Evolutionary conservation across 1,140 invertebrate genomes (phyloP), one percentile per base, ranked within the genome.

Genomic region (Zaprionus camerounensis): DNA sequence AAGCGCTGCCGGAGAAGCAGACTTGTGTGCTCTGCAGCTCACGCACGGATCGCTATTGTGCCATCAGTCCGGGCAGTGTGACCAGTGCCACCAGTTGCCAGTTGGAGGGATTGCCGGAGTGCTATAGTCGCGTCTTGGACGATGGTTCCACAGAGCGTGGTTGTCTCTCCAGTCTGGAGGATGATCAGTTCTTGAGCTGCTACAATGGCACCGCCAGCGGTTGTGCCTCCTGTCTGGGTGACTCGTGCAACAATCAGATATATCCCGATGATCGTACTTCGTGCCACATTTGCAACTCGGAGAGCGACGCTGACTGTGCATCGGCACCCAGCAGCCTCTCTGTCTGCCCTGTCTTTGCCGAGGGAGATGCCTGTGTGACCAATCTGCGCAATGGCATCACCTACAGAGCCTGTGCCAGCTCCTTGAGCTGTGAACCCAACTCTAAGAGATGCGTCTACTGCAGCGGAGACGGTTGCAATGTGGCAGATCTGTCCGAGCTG

Each of bases 61-160:
- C 91, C 15, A 70, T 80, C 0, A 76, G 51, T 31, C 91, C 91
- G 0, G 28, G 49, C 2, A 44, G 41, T 34, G 80, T 92, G 38
- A 13, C 9, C 9, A 71, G 70, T 9, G 13, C 59, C 4, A 85
- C 82, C 1, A 67, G 6, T 4, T 92, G 91, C 15, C 5, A 5
- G 1, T 0, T 71, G 0, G n/a, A 15, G 5, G 91, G 88, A 31
- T 65, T 85, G 34, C 82, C 88, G 1, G 76, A 92, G 6, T 92
- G 91, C 41, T 92, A 92, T 17, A 61, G 80, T 11, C 82, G 91
- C 2, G 81, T 92, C 0, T 73, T 85, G 0, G 5, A 17, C 3
- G 85, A 87, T 44, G 91, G 91, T 17, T 51, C 59, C 34, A 92
- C 91, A 1, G 91, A 92, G 59, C 80, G 91, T n/a, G 91, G 91